A percentile compares a stretch with the other conserved stretches of the same genome.
Conservation (phyloP, 1,140 invertebrate species). For the Elysia chlorotica region DNA sequence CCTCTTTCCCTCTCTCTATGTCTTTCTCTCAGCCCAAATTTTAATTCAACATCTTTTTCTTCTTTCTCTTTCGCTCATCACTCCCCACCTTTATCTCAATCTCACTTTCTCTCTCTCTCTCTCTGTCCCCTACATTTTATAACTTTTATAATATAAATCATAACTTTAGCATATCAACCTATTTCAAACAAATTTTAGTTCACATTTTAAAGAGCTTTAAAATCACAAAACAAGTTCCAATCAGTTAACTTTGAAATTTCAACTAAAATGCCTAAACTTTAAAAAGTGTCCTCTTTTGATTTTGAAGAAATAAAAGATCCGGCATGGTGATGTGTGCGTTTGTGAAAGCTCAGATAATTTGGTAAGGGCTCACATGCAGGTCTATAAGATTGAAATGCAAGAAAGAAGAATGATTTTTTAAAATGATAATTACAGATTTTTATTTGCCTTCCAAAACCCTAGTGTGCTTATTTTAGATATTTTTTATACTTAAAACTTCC, state of each 20-base stretch:
- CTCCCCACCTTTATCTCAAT: constrained; percentile 1
- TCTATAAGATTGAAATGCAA: too few species aligned
- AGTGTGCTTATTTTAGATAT: neutral
- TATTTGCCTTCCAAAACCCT: neutral
- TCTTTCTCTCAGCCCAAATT: neutral
- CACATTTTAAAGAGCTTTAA: neutral
- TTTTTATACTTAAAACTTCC: neutral
- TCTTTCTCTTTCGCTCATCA: neutral
- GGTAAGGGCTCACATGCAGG: too few species aligned
- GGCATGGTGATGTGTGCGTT: too few species aligned
- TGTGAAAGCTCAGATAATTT: too few species aligned
- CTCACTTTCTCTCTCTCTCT: constrained; percentile 4
- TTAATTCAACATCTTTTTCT: neutral
- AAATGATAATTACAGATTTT: neutral
- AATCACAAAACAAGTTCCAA: neutral
- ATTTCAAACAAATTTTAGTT: neutral
- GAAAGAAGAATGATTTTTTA: neutral
- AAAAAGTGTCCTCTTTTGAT: too few species aligned
- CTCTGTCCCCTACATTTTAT: neutral
- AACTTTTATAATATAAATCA: neutral
- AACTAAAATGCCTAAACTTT: too few species aligned
- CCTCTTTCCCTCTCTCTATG: constrained; percentile 2
- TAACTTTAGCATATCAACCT: neutral
- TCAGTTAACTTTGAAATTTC: too few species aligned
- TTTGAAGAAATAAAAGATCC: too few species aligned